phyloP scores from a whole-genome alignment of 2,113 vertebrate genomes.

The Sinocyclocheilus maitianheensis region DNA sequence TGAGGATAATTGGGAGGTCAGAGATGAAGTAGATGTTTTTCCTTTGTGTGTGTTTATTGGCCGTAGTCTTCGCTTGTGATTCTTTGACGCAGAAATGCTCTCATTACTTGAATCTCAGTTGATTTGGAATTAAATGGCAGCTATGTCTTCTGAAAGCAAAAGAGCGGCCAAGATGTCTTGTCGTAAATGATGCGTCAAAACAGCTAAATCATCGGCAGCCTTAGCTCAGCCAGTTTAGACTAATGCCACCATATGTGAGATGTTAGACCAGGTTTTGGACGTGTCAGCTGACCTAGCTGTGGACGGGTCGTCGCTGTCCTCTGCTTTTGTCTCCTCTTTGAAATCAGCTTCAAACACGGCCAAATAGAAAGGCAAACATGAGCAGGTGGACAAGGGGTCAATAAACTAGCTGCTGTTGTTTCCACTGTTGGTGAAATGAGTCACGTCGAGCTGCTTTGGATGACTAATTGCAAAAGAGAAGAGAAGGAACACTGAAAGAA shows the following conservation, averaged over 20 bases:
- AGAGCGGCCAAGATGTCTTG: constrained; percentile 29
- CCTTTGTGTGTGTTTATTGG: constrained; percentile 28
- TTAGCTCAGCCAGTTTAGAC: constrained; percentile 32
- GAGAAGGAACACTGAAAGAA: not conserved
- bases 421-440: constrained; percentile 17
- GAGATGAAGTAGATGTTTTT: constrained; percentile 42
- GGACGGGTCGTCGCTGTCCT: constrained; percentile 20
- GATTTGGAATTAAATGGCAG: constrained; percentile 18
- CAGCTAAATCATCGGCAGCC: constrained; percentile 28
- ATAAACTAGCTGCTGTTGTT: constrained; percentile 13
- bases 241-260: constrained; percentile 30
- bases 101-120: constrained; percentile 24
- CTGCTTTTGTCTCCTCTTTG: constrained; percentile 36
- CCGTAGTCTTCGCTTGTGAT: constrained; percentile 10
- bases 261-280: not conserved
- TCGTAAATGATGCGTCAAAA: constrained; percentile 42
- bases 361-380: constrained; percentile 37
- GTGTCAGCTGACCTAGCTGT: constrained; percentile 42
- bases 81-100: not conserved
- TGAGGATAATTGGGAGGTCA: constrained; percentile 50
- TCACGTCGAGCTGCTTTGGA: not conserved
- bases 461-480: not conserved
- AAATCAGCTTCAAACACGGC: constrained; percentile 9
- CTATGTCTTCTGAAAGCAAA: constrained; percentile 35
- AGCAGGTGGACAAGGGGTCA: constrained; percentile 41